Base-by-base conservation (phyloP, 1,140 invertebrate genomes). In the Cephus cinctus region DNA sequence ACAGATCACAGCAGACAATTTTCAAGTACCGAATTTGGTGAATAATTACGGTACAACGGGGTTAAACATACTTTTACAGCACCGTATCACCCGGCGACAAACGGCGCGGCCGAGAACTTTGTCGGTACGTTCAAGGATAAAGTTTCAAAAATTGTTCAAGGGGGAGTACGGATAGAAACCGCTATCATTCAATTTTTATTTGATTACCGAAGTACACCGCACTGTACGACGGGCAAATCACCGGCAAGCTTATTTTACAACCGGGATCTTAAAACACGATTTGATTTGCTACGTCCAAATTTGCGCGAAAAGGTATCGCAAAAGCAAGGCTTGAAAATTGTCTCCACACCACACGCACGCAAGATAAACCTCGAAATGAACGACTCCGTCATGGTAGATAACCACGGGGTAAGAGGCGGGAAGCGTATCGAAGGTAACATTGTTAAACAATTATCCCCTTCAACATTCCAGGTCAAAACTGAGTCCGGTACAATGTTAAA, bases 1-100 rank as follows among this genome's bases (percentile, higher is more conserved):
- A 46, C 54, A 5, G 63, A 67, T 48, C 67, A 69, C 48, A 65
- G 63, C 12, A 35, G 55, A 19, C 56, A 52, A 30, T 66, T 66
- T 47, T 41, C 34, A 6, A 58, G 47, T 11, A 16, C 5, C 25
- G 52, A 59, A 25, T 61, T 64, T 47, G 25, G 50, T 31, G n/a
- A 50, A 12, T 68, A 59, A 45, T 56, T 45, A 8, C 48, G 50
- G 31, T 15, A 42, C 19, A 56, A 59, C 54, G 50, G 50, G 32
- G 57, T 65, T 6, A 44, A 43, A 22, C 56, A 59, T 42, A 44
- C 42, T 12, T 48, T 52, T 14, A 39, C 38, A 16, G 38, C 61
- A 30, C 51, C 56, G 11, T 64, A 56, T 34, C 41, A 59, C 15
- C 56, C 59, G 16, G 16, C 38, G 8, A 44, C 43, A 3, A 66